Base-by-base conservation (phyloP, 2,888 invertebrate genomes). In the Miltochrista miniata region DNA sequence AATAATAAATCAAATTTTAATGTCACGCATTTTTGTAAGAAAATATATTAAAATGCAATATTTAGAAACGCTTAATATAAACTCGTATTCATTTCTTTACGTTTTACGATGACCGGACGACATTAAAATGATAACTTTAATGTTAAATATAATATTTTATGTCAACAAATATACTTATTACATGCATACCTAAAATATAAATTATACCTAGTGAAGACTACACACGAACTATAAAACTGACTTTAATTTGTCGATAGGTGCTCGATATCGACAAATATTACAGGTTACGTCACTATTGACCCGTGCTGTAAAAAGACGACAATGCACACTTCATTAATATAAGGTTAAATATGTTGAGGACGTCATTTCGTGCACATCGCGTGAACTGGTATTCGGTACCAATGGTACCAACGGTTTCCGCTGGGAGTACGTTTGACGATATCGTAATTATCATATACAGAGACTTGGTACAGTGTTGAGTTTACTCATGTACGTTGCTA, bases 271-370 rank as follows among this genome's bases (percentile, higher is more conserved):
- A 31, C 8, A 2, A 31, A 31, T 31, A 31, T 3, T 31, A 8
- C 2, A 1, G 8, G 18, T 45, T 59, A 48, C 83, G 70, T 65
- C 85, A 75, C 83, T 83, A 74, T 29, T 48, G 74, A 77, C 86
- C 82, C 86, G 86, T 87, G 86, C 84, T 79, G 72, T 80, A 85
- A 87, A 84, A 87, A 82, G 80, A 87, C 74, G 79, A 85, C 77
- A 72, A 64, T 61, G 76, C 81, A 83, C 85, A 85, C 88, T 86
- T 87, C 85, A 85, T 83, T 86, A 85, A 80, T 79, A 84, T 83
- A 85, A 84, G 82, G 82, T 86, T 85, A 86, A 87, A 86, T 87
- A 85, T 76, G 73, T 71, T 68, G 73, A 79, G 79, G 80, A 77
- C 73, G 78, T 75, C 77, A 78, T 81, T 82, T 84, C 74, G 60